Percentiles rank a stretch among this genome's conserved stretches.
Conservation (phyloP, 2,888 invertebrate species). For the Hypsopygia costalis region DNA sequence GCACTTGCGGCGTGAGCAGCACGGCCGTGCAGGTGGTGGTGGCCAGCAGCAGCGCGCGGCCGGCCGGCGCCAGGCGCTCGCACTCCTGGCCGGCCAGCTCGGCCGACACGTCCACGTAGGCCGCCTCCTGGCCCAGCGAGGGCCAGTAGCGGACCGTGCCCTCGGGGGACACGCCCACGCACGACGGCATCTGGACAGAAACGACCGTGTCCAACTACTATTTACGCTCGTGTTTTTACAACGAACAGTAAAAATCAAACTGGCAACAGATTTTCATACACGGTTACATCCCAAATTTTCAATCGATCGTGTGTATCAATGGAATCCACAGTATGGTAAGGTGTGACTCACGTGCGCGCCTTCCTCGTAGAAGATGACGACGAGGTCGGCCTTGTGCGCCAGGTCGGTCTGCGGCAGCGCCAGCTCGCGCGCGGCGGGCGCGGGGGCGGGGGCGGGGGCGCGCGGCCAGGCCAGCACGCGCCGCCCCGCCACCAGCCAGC, state of each 20-base stretch:
- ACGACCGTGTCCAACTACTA: neutral
- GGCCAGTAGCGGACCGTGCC: conserved; percentile 96
- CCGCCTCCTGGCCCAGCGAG: conserved; percentile 92
- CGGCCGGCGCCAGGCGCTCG: conserved; percentile 85
- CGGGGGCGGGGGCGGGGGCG: conserved; percentile 49
- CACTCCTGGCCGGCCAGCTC: conserved; percentile 95
- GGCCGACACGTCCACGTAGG: conserved; percentile 90
- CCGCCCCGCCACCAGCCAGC: conserved; percentile 92
- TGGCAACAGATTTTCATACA: too few species aligned
- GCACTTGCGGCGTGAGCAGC: conserved; percentile 38
- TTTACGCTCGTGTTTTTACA: too few species aligned
- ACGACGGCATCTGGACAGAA: conserved; percentile 84
- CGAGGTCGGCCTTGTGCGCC: conserved; percentile 92
- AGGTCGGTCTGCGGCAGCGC: conserved; percentile 95
- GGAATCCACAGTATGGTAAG: too few species aligned
- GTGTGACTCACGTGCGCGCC: conserved; percentile 68
- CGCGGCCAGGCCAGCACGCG: conserved; percentile 93
- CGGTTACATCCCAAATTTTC: too few species aligned
- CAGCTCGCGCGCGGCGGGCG: conserved; percentile 89
- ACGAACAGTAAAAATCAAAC: too few species aligned
- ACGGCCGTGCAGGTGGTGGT: conserved; percentile 95
- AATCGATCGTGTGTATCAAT: too few species aligned
- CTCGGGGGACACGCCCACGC: conserved; percentile 96
- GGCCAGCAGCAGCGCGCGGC: conserved; percentile 90
- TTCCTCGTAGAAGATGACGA: conserved; percentile 83